These are phyloP conservation scores for Myotis daubentonii DNA, from an alignment of 2,797 vertebrate species.

Conservation along the genomic window DNA sequence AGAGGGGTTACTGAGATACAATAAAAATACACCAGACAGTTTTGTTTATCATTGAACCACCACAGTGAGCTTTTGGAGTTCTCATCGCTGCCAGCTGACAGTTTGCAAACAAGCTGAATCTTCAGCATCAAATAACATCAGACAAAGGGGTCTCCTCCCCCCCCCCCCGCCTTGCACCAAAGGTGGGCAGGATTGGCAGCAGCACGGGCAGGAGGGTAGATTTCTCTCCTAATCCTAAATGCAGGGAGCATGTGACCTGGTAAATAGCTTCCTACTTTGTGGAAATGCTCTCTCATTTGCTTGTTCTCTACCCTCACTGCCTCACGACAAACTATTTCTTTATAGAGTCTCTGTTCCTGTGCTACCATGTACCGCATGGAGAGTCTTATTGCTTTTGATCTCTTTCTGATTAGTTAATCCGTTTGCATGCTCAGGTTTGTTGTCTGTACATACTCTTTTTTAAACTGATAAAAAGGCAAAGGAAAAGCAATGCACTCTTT, in stretches of 20 bases:
- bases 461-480: conserved; percentile 47
- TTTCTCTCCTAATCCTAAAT: neutral
- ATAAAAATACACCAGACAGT: neutral
- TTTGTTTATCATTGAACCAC: neutral
- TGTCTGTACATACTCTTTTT: conserved; percentile 36
- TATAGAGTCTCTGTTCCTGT: neutral
- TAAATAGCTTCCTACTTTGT: neutral
- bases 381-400: conserved; percentile 4
- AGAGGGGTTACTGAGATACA: neutral
- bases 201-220: no score
- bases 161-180: fast-evolving
- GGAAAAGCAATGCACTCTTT: neutral
- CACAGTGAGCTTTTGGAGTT: neutral
- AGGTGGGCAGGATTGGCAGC: neutral
- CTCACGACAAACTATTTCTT: neutral
- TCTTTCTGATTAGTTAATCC: conserved; percentile 57
- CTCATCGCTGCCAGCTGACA: neutral
- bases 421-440: neutral
- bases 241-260: neutral
- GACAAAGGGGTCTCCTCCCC: neutral
- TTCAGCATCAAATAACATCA: neutral
- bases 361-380: fast-evolving
- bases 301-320: neutral
- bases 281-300: neutral
- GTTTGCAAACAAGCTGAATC: neutral